phyloP scores from a whole-genome alignment of 2,888 invertebrate species.

The Temnothorax unifasciatus region DNA sequence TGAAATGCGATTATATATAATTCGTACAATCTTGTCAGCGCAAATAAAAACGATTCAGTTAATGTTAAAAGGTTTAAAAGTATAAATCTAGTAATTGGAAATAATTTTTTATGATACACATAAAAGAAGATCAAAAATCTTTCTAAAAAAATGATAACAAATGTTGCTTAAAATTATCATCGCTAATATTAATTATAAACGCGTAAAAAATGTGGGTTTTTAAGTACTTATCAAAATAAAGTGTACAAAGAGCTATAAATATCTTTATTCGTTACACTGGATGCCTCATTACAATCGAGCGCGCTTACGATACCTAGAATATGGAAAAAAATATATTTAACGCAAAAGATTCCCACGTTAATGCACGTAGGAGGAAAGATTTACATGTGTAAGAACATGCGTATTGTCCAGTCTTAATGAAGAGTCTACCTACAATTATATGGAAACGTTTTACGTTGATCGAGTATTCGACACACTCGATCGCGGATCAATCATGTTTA shows the following conservation, averaged over 20 bases:
- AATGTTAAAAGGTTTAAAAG: too few species aligned
- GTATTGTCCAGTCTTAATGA: slow-evolving; percentile 73
- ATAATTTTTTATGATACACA: neutral
- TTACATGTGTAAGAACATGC: slow-evolving; percentile 10
- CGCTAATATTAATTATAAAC: neutral
- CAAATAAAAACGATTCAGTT: neutral
- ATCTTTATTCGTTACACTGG: slow-evolving; percentile 74
- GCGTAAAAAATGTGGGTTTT: neutral
- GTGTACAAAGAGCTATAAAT: slow-evolving; percentile 73
- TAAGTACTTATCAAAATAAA: neutral
- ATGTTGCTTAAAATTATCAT: neutral
- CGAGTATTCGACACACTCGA: neutral
- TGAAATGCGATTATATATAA: neutral
- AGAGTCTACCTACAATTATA: slow-evolving; percentile 43
- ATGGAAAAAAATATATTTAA: slow-evolving; percentile 66
- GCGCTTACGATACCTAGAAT: slow-evolving; percentile 62
- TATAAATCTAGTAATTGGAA: neutral
- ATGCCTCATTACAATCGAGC: slow-evolving; percentile 73
- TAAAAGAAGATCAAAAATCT: neutral
- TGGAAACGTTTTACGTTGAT: slow-evolving; percentile 3
- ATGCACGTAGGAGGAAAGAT: slow-evolving; percentile 34
- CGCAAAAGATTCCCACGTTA: neutral
- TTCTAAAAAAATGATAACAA: neutral
- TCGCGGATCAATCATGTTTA: neutral
- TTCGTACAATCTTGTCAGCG: neutral